Evolutionary conservation across 2,888 invertebrate species (phyloP).

Genomic region (Xanthorhoe spadicearia): DNA sequence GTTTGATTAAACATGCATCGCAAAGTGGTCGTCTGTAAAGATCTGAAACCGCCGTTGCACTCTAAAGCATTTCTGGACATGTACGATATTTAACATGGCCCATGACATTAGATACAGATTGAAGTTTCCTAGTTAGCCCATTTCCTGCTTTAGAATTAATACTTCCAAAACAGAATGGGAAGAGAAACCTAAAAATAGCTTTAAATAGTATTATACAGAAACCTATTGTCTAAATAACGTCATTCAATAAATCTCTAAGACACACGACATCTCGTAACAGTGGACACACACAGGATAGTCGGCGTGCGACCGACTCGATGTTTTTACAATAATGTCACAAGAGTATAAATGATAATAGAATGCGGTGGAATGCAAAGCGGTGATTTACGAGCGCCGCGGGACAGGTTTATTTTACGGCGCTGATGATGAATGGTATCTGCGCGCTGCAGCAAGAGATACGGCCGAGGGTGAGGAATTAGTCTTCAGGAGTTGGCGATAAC

Average conservation of each 20-base stretch:
- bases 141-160: too few relatives aligned
- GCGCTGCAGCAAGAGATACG: slow-evolving; percentile 2
- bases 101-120: too few relatives aligned
- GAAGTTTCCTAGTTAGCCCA: too few relatives aligned
- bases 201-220: neutral
- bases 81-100: too few relatives aligned
- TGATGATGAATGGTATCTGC: slow-evolving; percentile 32
- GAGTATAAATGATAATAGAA: slow-evolving; percentile 21
- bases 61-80: too few relatives aligned
- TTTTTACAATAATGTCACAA: slow-evolving; percentile 42
- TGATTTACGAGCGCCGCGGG: slow-evolving; percentile 48
- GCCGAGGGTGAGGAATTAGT: slow-evolving; percentile 9
- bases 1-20: too few relatives aligned
- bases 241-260: neutral
- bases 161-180: too few relatives aligned
- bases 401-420: slow-evolving; percentile 39
- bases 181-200: neutral
- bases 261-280: neutral
- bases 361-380: slow-evolving; percentile 40
- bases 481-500: slow-evolving; percentile 1
- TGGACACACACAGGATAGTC: slow-evolving; percentile 20
- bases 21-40: too few relatives aligned
- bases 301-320: slow-evolving; percentile 32
- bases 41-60: too few relatives aligned
- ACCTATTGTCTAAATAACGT: neutral